Conservation (phyloP, 2,797 vertebrate species). For the Tapirus indicus region DNA sequence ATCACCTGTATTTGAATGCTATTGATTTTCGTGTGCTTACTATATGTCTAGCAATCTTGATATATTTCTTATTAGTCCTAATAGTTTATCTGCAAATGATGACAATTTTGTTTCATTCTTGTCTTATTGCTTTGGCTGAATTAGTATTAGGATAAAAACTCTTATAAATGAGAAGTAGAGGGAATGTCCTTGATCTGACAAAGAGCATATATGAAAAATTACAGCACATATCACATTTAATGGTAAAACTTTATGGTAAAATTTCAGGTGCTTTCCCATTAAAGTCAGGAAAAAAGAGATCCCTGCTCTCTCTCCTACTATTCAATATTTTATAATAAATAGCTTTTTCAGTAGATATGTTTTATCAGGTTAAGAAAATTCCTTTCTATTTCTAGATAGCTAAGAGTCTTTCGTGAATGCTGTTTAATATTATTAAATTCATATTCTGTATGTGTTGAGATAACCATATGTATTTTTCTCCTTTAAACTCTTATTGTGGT, state of each 20-base stretch:
- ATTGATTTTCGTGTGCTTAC: neutral
- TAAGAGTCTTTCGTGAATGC: neutral
- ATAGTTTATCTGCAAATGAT: neutral
- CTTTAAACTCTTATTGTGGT: neutral
- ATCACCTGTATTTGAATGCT: neutral
- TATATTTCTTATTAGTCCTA: neutral
- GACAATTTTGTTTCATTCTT: slow-evolving; percentile 16
- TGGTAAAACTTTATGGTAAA: neutral
- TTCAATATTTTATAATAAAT: neutral
- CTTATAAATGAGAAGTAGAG: neutral
- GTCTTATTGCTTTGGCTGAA: neutral
- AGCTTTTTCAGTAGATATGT: neutral
- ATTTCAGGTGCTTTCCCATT: neutral
- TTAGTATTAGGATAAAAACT: neutral
- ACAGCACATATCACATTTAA: neutral
- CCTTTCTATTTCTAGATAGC: neutral
- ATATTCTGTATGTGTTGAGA: neutral
- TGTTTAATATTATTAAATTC: neutral
- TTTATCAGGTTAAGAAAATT: neutral
- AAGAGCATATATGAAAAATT: neutral
- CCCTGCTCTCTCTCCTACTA: neutral
- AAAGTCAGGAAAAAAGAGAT: neutral
- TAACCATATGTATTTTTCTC: neutral
- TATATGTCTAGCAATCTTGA: neutral
- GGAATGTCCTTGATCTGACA: neutral